Base-by-base conservation (phyloP, 2,888 invertebrate genomes). In the Caenorhabditis japonica region DNA sequence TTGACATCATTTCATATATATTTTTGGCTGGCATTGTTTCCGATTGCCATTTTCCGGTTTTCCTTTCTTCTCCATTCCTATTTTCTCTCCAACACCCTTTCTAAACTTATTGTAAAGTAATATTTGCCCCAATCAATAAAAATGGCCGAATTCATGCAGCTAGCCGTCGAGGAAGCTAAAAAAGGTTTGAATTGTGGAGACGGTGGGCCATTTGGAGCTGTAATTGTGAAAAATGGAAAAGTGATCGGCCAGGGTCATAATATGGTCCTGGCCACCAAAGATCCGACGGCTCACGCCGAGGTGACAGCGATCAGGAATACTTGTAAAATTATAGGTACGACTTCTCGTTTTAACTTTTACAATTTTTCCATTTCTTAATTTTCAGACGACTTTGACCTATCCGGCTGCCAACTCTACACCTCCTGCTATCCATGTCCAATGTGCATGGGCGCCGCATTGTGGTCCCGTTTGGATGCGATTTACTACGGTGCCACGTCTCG, bases 361-460 rank as follows among this genome's bases (percentile, higher is more conserved):
- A n/a, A n/a, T n/a, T n/a, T n/a, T n/a, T n/a, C n/a, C n/a, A n/a
- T n/a, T n/a, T n/a, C n/a, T n/a, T n/a, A n/a, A n/a, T n/a, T 51
- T 71, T 33, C 68, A 75, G 72, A 46, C 34, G 34, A 43, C 13
- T 75, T 61, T 51, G 69, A 70, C 33, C 75, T 77, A 1, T 58
- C 66, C 43, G 84, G 83, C 4, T 84, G 83, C 39, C 62, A 59
- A 12, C 80, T 85, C 39, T 85, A 85, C 79, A 84, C 84, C n/a
- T 83, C 83, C 38, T 84, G 84, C 61, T 83, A 84, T 52, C 84
- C 84, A 4, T 85, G 84, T 61, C 84, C 84, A 36, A 85, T 84
- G 83, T 84, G 84, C 52, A 77, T 84, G 80, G 84, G 84, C 8
- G 85, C 85, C 13, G 61, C 66, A 51, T 64, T 85, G 12, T 85